Conservation (phyloP, 2,888 invertebrate genomes). For the Argyresthia albistria region DNA sequence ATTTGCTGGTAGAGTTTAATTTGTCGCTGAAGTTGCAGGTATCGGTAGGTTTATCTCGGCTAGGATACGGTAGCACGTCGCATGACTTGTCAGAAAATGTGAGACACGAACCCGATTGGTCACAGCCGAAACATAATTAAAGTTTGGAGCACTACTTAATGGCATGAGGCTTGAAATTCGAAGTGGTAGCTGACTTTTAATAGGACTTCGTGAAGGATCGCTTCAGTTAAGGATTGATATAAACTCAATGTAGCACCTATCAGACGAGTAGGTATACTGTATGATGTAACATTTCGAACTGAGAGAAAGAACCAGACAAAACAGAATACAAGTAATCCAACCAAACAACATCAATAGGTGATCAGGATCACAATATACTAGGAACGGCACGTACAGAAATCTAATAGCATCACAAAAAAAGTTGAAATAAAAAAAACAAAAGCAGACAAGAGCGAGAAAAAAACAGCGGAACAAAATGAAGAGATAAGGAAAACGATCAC, state of each 20-base stretch:
- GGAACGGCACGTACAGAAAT: neutral
- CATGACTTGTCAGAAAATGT: conserved; percentile 65
- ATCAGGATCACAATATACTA: neutral
- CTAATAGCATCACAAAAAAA: neutral
- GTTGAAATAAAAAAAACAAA: neutral
- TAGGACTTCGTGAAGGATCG: conserved; percentile 63
- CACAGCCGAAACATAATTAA: conserved; percentile 71
- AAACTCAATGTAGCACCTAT: conserved; percentile 26
- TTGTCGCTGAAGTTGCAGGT: conserved; percentile 30
- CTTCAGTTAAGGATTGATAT: conserved; percentile 52
- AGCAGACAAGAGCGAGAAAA: conserved; percentile 10
- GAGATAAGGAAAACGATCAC: conserved; percentile 13
- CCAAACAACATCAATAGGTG: neutral
- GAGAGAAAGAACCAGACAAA: neutral
- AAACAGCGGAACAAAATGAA: conserved; percentile 15
- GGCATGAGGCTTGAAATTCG: conserved; percentile 63
- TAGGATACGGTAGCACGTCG: conserved; percentile 67
- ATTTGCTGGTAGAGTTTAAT: conserved; percentile 12
- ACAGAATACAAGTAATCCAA: neutral
- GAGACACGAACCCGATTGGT: conserved; percentile 71
- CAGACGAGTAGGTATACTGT: neutral
- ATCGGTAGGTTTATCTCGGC: conserved; percentile 22
- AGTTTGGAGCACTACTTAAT: conserved; percentile 69
- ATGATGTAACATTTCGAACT: neutral
- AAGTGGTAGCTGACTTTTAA: conserved; percentile 67